A percentile compares a stretch with the other conserved stretches of the same genome.
Conservation (phyloP, 2,888 invertebrate genomes). For the Pyrrhosoma nymphula region DNA sequence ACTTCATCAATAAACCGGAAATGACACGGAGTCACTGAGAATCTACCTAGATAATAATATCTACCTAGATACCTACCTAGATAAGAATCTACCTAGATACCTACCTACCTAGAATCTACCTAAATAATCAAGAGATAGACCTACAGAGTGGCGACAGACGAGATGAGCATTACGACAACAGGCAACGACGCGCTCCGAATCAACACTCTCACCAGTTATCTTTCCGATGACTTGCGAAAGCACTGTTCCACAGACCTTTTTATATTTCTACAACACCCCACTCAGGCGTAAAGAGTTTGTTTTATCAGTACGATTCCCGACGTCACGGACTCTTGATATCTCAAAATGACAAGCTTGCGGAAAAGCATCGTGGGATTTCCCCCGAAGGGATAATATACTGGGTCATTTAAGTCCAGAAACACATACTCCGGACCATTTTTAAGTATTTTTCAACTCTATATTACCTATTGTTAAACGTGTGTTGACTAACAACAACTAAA, state of each 20-base stretch:
- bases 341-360: background rate
- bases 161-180: background rate
- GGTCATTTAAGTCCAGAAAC: too few relatives aligned
- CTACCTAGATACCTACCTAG: too few relatives aligned
- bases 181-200: background rate
- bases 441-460: too few relatives aligned
- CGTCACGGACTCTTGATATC: background rate
- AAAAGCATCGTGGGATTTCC: background rate
- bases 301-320: background rate
- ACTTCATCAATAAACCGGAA: too few relatives aligned
- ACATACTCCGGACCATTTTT: too few relatives aligned
- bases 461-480: too few relatives aligned
- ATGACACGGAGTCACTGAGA: too few relatives aligned
- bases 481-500: too few relatives aligned
- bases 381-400: background rate
- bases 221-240: background rate
- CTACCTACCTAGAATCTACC: too few relatives aligned
- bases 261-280: background rate
- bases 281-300: background rate
- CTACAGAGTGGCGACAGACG: background rate
- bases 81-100: too few relatives aligned
- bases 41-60: too few relatives aligned
- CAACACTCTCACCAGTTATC: background rate
- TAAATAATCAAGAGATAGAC: too few relatives aligned
- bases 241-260: background rate